phyloP scores from a whole-genome alignment of 2,888 invertebrate genomes.

The Asteroscopus sphinx region DNA sequence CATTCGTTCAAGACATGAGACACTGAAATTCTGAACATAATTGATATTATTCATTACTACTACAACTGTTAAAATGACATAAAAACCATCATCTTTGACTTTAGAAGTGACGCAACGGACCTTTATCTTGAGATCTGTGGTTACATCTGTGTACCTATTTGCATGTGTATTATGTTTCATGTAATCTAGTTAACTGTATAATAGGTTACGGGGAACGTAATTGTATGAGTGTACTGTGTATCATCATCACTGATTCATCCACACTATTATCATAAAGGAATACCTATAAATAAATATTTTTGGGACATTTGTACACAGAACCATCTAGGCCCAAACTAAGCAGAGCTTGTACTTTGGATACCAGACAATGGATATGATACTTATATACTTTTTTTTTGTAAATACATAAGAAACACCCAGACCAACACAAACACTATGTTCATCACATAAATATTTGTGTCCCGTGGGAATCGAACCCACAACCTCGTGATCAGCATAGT shows the following conservation, averaged over 20 bases:
- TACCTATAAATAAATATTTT: no score
- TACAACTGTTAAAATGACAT: constrained; percentile 38
- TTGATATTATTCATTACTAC: constrained; percentile 52
- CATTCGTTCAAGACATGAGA: constrained; percentile 55
- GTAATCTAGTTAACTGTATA: constrained; percentile 35
- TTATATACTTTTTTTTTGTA: no score
- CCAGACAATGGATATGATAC: no score
- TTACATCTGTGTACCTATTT: constrained; percentile 37
- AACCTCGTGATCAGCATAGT: no score
- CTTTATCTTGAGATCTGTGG: constrained; percentile 29
- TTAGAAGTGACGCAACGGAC: constrained; percentile 52
- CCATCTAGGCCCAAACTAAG: no score
- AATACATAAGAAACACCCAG: no score
- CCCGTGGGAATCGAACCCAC: no score
- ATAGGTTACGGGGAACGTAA: constrained; percentile 11
- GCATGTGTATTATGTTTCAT: constrained; percentile 23
- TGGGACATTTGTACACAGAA: no score
- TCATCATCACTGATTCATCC: background rate
- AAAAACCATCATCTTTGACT: constrained; percentile 45
- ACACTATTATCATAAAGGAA: no score
- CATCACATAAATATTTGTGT: no score
- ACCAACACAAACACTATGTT: no score
- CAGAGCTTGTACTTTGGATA: no score
- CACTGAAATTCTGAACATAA: constrained; percentile 54
- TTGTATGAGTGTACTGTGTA: constrained; percentile 21